These are phyloP conservation scores for Caenorhabditis sinica DNA, from an alignment of 2,888 invertebrate species.

Conservation along the genomic window DNA sequence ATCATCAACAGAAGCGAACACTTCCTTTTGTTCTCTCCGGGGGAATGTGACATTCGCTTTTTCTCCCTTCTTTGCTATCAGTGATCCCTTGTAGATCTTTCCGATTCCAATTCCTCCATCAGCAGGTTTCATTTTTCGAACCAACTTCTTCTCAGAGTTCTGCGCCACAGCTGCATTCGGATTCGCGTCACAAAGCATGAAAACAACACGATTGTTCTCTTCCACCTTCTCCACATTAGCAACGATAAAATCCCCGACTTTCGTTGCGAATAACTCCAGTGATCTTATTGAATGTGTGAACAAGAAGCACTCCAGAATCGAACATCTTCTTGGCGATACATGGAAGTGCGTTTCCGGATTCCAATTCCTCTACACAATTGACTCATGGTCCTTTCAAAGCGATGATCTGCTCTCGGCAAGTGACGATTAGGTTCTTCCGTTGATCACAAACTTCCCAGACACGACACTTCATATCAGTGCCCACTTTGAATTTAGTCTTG, in stretches of 20 bases:
- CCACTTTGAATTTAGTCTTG: constrained; percentile 42
- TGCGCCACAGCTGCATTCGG: neutral
- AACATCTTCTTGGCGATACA: constrained; percentile 69
- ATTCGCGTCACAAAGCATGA: constrained; percentile 36
- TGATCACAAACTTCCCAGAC: constrained; percentile 73
- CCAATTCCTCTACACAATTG: constrained; percentile 45
- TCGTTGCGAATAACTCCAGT: constrained; percentile 58
- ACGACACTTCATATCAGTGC: constrained; percentile 70
- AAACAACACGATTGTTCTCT: constrained; percentile 45
- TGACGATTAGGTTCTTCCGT: constrained; percentile 70
- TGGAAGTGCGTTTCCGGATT: constrained; percentile 50
- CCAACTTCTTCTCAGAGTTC: constrained; percentile 39
- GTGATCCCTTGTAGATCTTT: constrained; percentile 49
- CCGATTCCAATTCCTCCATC: constrained; percentile 45
- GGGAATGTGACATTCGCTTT: constrained; percentile 53
- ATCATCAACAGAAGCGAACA: constrained; percentile 54
- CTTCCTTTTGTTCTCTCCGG: constrained; percentile 39
- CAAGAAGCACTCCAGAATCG: constrained; percentile 71
- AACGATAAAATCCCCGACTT: constrained; percentile 47
- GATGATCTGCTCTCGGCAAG: constrained; percentile 72
- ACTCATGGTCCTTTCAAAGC: constrained; percentile 45
- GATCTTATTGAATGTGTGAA: constrained; percentile 74
- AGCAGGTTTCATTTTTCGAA: constrained; percentile 46
- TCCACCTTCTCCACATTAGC: constrained; percentile 64
- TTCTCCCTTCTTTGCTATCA: constrained; percentile 41